Conservation (phyloP, 1,140 invertebrate species). For the Delia radicum region DNA sequence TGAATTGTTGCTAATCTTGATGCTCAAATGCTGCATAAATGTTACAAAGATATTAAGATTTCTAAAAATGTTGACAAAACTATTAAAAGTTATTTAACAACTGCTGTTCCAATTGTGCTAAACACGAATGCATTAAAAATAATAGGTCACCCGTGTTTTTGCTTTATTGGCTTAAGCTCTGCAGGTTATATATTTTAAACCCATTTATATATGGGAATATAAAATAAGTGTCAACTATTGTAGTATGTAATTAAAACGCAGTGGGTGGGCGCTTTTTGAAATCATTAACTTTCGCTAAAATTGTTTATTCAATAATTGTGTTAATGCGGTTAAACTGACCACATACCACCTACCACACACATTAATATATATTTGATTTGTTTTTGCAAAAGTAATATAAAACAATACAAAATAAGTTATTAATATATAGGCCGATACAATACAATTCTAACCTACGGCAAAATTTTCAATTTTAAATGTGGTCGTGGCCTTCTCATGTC, state of each 20-base stretch:
- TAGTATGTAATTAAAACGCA: background rate
- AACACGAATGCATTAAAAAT: no score
- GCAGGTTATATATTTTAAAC: background rate
- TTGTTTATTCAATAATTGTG: background rate
- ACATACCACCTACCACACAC: background rate
- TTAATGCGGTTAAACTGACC: background rate
- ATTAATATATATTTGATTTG: background rate
- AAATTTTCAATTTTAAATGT: background rate
- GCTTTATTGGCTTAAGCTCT: no score
- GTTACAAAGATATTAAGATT: no score
- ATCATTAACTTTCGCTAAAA: background rate
- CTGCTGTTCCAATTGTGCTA: no score
- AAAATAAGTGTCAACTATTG: background rate
- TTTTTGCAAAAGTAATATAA: background rate
- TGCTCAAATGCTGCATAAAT: no score
- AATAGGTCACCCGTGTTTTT: no score
- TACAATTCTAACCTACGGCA: background rate
- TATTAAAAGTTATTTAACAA: no score
- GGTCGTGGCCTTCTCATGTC: background rate
- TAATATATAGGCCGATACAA: background rate
- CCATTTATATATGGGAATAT: background rate
- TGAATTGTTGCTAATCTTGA: no score
- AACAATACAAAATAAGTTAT: background rate
- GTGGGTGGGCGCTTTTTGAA: background rate
- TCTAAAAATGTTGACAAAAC: no score